Evolutionary conservation across 2,888 invertebrate genomes (phyloP).

Genomic region (Hyalella azteca): DNA sequence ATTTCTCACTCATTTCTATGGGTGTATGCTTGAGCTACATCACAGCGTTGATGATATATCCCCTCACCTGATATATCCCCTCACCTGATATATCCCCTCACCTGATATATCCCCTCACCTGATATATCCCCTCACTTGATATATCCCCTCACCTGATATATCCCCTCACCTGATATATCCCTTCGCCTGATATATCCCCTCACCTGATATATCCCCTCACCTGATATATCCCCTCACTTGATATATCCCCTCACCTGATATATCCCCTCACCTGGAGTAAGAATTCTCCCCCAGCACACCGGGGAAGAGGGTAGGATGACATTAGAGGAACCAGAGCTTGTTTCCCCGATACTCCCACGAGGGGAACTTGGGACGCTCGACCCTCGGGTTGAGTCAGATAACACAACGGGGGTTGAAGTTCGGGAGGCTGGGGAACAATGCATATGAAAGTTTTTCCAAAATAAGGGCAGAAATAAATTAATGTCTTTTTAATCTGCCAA

Average conservation of each 20-base stretch:
- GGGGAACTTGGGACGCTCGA: neutral
- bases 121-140: neutral
- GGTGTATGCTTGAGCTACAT: too few relatives aligned
- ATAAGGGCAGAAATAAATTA: too few relatives aligned
- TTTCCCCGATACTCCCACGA: neutral
- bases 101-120: neutral
- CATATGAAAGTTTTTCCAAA: neutral
- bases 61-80: too few relatives aligned
- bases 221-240: neutral
- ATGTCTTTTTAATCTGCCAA: too few relatives aligned
- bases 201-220: neutral
- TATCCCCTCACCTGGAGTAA: conserved; percentile 17
- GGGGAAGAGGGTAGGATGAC: conserved; percentile 19
- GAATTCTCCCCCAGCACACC: conserved; percentile 25
- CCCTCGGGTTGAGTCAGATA: conserved; percentile 21
- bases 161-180: neutral
- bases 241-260: neutral
- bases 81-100: too few relatives aligned
- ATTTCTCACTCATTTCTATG: too few relatives aligned
- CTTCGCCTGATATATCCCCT: neutral
- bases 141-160: neutral
- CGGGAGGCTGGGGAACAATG: neutral
- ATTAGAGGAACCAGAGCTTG: neutral
- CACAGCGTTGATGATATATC: too few relatives aligned
- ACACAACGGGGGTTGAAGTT: neutral